Conservation (phyloP, 2,888 invertebrate genomes). For the Stictocephala bisonia region DNA sequence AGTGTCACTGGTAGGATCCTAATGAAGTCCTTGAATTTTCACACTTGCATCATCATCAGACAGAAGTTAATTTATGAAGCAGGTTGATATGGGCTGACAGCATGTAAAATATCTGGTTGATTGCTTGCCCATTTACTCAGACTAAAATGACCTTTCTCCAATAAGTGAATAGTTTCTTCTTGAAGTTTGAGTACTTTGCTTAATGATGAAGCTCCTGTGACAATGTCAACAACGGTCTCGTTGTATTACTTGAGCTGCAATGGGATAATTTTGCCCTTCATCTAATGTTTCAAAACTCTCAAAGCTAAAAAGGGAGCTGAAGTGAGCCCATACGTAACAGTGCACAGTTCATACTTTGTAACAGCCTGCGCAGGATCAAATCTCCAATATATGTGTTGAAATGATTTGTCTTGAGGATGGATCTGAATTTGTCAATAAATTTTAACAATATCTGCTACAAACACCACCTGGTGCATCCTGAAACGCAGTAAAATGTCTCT, state of each 20-base stretch:
- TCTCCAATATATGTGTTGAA: conserved; percentile 54
- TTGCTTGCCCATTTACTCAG: conserved; percentile 56
- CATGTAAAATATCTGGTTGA: conserved; percentile 20
- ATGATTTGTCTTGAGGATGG: conserved; percentile 47
- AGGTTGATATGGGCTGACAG: not conserved
- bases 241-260: conserved; percentile 48
- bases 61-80: not conserved
- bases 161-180: conserved; percentile 49
- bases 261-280: conserved; percentile 49
- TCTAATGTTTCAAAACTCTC: conserved; percentile 52
- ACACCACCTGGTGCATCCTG: conserved; percentile 51
- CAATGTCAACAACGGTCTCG: conserved; percentile 56
- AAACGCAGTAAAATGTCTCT: conserved; percentile 53
- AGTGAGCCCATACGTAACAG: conserved; percentile 55
- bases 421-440: conserved; percentile 58
- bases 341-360: conserved; percentile 47
- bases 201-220: conserved; percentile 51
- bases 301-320: conserved; percentile 53
- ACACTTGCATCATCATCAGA: conserved; percentile 33
- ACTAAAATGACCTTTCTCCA: conserved; percentile 49
- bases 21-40: conserved; percentile 44
- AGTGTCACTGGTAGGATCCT: not conserved
- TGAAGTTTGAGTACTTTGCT: conserved; percentile 51
- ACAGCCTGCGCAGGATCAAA: conserved; percentile 37
- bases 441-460: conserved; percentile 57